These are phyloP conservation scores for Cygnus olor DNA, from an alignment of 2,797 vertebrate species.

Conservation along the genomic window DNA sequence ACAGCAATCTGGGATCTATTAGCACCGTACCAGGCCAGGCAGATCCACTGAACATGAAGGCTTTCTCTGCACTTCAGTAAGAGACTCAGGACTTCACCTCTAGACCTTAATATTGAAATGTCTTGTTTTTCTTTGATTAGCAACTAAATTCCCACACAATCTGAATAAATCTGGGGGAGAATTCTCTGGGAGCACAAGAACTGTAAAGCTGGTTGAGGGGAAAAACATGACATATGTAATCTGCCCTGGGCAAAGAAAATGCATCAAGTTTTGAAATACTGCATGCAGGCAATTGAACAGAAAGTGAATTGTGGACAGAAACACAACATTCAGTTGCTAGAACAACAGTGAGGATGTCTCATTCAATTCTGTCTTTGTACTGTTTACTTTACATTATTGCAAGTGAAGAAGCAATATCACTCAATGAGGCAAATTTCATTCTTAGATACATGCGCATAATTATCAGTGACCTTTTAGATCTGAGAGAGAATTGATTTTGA, in stretches of 20 bases:
- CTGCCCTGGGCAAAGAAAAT: conserved; percentile 27
- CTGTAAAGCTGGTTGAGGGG: background rate
- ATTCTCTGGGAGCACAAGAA: background rate
- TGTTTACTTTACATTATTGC: background rate
- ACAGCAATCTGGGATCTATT: background rate
- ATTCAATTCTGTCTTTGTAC: background rate
- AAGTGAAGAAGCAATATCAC: background rate
- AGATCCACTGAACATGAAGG: background rate
- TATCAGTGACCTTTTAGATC: conserved; percentile 46
- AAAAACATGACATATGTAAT: background rate
- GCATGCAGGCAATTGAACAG: background rate
- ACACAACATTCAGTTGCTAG: background rate
- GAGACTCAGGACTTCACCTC: background rate
- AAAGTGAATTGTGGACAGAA: conserved; percentile 6
- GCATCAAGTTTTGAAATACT: conserved; percentile 2
- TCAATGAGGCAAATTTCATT: conserved; percentile 6
- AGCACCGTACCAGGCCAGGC: background rate
- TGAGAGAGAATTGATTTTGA: conserved; percentile 33
- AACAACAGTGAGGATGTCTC: background rate
- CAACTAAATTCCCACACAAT: background rate
- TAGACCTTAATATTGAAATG: background rate
- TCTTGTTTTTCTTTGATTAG: background rate
- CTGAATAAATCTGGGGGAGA: background rate
- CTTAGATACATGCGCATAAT: conserved; percentile 21
- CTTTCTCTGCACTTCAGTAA: background rate